phyloP scores from a whole-genome alignment of 2,113 vertebrate genomes.

The Chionodraco myersi region DNA sequence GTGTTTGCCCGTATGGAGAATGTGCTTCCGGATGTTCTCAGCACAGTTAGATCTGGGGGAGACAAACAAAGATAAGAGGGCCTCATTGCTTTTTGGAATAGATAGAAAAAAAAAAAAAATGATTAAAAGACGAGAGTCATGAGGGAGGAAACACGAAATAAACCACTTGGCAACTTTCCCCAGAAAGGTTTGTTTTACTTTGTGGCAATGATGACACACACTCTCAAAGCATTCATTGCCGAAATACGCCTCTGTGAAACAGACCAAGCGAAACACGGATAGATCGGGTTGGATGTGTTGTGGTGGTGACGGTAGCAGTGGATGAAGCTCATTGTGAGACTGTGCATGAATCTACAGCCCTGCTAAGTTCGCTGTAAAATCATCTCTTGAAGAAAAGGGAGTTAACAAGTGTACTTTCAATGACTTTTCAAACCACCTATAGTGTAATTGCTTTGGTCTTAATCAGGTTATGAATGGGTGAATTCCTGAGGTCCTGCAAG shows the following conservation, averaged over 20 bases:
- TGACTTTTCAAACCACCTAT: conserved; percentile 56
- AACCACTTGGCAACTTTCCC: conserved; percentile 43
- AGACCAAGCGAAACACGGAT: conserved; percentile 12
- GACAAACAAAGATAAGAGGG: conserved; percentile 35
- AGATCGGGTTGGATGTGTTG: conserved; percentile 14
- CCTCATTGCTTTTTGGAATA: conserved; percentile 18
- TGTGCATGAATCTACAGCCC: conserved; percentile 14
- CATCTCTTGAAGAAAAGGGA: conserved; percentile 41
- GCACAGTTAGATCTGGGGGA: conserved; percentile 95
- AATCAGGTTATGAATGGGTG: conserved; percentile 18
- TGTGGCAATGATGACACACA: conserved; percentile 39
- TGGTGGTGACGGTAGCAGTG: background rate
- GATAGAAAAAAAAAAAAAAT: background rate
- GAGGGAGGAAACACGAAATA: conserved; percentile 44
- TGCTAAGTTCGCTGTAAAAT: conserved; percentile 32
- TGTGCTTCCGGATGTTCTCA: conserved; percentile 99
- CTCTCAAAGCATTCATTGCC: conserved; percentile 31
- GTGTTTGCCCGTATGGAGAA: conserved; percentile 96
- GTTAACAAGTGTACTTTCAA: conserved; percentile 60
- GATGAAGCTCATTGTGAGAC: background rate
- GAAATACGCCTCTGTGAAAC: conserved; percentile 33
- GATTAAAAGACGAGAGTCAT: conserved; percentile 50
- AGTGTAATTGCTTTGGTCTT: conserved; percentile 43
- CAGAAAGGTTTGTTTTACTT: conserved; percentile 51
- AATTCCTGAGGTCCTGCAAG: conserved; percentile 9